phyloP scores from a whole-genome alignment of 2,888 invertebrate genomes.

The Hartigia nigra region DNA sequence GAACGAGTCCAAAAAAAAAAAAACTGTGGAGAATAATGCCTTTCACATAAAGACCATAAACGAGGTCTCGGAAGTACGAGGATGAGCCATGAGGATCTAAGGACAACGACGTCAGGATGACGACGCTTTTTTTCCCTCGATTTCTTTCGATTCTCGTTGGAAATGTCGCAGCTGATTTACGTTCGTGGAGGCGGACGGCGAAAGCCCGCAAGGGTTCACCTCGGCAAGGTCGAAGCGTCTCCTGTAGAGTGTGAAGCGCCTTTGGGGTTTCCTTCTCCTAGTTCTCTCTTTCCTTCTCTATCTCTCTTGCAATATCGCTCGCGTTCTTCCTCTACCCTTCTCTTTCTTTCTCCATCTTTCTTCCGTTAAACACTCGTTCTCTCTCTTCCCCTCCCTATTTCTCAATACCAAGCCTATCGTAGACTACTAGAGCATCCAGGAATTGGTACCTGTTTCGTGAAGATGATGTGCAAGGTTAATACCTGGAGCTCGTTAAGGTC shows the following conservation, averaged over 20 bases:
- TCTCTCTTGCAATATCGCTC: background rate
- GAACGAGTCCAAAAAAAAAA: background rate
- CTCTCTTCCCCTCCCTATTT: background rate
- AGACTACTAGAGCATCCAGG: background rate
- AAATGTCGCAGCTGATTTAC: slow-evolving; percentile 20
- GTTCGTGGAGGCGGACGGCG: slow-evolving; percentile 20
- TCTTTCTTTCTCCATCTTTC: too few relatives aligned
- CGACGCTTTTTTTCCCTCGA: background rate
- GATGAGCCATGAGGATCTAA: background rate
- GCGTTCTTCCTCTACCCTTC: background rate
- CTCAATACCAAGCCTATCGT: background rate
- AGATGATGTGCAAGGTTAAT: background rate
- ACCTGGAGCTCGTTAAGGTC: background rate
- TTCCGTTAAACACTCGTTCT: background rate
- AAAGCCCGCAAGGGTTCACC: slow-evolving; percentile 49
- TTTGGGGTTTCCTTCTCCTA: slow-evolving; percentile 38
- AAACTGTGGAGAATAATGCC: background rate
- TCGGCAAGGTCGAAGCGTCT: slow-evolving; percentile 50
- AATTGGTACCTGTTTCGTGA: background rate
- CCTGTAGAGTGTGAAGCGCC: slow-evolving; percentile 32
- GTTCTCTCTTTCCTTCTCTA: slow-evolving; percentile 7
- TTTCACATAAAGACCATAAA: background rate
- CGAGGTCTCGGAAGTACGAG: background rate
- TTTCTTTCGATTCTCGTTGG: background rate
- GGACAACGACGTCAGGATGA: background rate